These are phyloP conservation scores for Thripadectes ignobilis DNA, from an alignment of 2,797 vertebrate genomes.

Conservation along the genomic window DNA sequence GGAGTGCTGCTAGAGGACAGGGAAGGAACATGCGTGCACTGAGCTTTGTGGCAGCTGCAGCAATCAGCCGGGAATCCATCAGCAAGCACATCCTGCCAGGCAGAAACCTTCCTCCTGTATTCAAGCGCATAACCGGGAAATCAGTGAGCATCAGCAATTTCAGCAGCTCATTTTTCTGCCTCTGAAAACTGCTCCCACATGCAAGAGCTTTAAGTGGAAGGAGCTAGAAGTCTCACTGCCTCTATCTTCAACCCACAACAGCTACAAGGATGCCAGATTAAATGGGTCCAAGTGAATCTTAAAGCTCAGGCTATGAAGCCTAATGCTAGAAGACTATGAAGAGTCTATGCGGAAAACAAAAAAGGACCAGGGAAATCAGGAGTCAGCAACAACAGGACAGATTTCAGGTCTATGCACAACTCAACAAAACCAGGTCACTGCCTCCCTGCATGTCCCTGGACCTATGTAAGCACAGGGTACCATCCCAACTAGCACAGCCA, in stretches of 20 bases:
- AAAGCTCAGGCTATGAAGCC: background rate
- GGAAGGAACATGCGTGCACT: background rate
- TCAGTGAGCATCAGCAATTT: slow-evolving; percentile 21
- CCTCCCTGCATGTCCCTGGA: background rate
- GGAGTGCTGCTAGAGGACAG: background rate
- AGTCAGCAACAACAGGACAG: background rate
- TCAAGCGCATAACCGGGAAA: background rate
- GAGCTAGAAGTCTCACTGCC: background rate
- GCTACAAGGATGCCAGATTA: background rate
- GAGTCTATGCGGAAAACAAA: too few relatives aligned
- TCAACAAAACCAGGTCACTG: background rate
- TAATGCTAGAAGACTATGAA: background rate
- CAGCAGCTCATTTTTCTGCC: background rate
- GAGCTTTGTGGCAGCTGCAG: background rate
- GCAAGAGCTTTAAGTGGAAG: background rate
- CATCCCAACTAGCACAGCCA: background rate
- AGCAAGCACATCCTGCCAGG: background rate
- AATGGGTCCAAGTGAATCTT: background rate
- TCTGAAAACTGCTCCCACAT: background rate
- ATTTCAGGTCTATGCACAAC: background rate
- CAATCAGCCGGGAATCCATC: background rate
- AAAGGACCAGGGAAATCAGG: background rate
- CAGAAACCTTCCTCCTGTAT: background rate
- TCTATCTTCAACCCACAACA: background rate
- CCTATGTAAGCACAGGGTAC: background rate